Conservation (phyloP, 2,113 vertebrate genomes). For the Sakesphorus luctuosus region DNA sequence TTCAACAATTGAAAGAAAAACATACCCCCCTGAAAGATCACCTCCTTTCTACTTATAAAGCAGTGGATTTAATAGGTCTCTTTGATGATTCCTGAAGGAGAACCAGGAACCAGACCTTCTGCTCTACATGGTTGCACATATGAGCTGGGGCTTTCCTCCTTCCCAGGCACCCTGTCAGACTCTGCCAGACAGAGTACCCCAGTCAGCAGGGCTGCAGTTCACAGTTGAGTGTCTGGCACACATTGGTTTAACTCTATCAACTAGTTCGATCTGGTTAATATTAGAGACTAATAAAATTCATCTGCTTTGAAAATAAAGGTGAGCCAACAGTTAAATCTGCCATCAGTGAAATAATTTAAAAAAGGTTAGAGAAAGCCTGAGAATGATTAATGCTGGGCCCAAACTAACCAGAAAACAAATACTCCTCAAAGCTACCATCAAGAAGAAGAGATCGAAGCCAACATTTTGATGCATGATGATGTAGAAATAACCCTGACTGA, state of each 20-base stretch:
- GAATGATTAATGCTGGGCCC: slow-evolving; percentile 50
- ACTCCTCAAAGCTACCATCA: slow-evolving; percentile 54
- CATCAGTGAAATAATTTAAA: slow-evolving; percentile 41
- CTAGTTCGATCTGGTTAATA: slow-evolving; percentile 43
- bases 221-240: background rate
- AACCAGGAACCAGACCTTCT: background rate
- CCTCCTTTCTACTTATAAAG: background rate
- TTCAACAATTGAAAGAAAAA: background rate
- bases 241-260: slow-evolving; percentile 1
- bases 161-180: rapidly evolving
- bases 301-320: slow-evolving; percentile 56
- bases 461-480: slow-evolving; percentile 58
- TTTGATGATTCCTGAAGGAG: background rate
- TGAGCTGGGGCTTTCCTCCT: background rate
- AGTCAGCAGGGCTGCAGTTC: background rate
- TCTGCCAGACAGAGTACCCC: background rate
- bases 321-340: slow-evolving; percentile 54
- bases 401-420: slow-evolving; percentile 55
- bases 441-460: slow-evolving; percentile 47
- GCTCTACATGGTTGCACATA: background rate
- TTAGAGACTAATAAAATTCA: slow-evolving; percentile 40
- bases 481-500: slow-evolving; percentile 40
- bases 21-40: background rate
- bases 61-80: background rate
- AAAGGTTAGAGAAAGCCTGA: slow-evolving; percentile 29